phyloP scores from a whole-genome alignment of 1,140 invertebrate species.

The Leptopilina boulardi region DNA sequence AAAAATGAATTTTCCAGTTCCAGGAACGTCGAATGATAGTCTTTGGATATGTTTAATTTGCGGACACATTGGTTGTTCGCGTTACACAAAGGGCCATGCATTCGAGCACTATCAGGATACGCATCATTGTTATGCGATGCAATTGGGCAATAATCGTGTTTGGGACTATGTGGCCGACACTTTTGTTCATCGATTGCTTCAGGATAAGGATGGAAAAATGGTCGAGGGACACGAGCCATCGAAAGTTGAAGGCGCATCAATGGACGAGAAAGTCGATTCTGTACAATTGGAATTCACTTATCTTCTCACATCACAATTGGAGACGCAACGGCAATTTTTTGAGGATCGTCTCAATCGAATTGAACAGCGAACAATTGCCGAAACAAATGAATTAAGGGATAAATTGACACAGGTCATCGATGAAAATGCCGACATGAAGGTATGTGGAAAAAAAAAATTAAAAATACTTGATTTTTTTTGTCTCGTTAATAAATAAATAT shows the following conservation, averaged over 20 bases:
- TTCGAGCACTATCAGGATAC: conserved; percentile 94
- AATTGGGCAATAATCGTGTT: conserved; percentile 95
- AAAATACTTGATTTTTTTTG: too few relatives aligned
- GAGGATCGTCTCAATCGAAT: conserved; percentile 87
- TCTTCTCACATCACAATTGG: conserved; percentile 96
- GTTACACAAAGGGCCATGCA: conserved; percentile 83
- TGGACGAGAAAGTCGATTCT: conserved; percentile 93
- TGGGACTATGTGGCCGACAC: conserved; percentile 99
- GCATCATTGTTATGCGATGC: conserved; percentile 97
- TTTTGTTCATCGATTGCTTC: conserved; percentile 96
- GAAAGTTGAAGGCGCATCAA: conserved; percentile 70
- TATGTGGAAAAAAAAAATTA: conserved; percentile 38
- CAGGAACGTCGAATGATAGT: conserved; percentile 81
- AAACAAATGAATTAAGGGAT: conserved; percentile 76
- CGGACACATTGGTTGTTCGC: conserved; percentile 95
- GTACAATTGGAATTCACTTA: conserved; percentile 98
- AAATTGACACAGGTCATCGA: conserved; percentile 72
- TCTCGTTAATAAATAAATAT: too few relatives aligned
- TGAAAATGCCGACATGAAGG: conserved; percentile 71
- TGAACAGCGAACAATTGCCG: conserved; percentile 76
- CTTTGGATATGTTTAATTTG: conserved; percentile 99
- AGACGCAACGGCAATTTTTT: conserved; percentile 94
- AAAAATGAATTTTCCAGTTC: conserved; percentile 50
- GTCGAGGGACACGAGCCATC: conserved; percentile 80
- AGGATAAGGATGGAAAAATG: conserved; percentile 99